Conservation (phyloP, 2,888 invertebrate species). For the Leptopterna dolabrata region DNA sequence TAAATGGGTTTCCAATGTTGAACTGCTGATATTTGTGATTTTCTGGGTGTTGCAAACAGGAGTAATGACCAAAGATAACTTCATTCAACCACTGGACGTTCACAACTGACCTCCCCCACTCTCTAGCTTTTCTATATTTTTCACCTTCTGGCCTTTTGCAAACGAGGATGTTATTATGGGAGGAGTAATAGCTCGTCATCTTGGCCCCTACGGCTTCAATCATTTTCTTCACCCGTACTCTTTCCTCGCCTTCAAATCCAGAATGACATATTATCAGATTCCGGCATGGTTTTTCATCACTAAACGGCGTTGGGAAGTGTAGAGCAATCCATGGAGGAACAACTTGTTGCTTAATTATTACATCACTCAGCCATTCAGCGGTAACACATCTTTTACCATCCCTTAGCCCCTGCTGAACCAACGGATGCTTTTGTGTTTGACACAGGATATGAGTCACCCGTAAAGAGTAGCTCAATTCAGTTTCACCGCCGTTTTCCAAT, state of each 20-base stretch:
- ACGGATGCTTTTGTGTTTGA: slow-evolving; percentile 89
- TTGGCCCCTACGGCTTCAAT: slow-evolving; percentile 87
- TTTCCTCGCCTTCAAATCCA: slow-evolving; percentile 91
- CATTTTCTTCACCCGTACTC: slow-evolving; percentile 84
- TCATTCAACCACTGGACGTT: slow-evolving; percentile 95
- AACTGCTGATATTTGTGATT: slow-evolving; percentile 90
- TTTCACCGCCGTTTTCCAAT: slow-evolving; percentile 85
- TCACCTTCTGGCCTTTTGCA: slow-evolving; percentile 84
- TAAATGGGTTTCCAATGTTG: slow-evolving; percentile 81
- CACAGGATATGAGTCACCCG: slow-evolving; percentile 93
- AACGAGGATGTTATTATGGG: slow-evolving; percentile 80
- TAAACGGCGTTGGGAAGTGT: slow-evolving; percentile 86
- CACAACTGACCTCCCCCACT: slow-evolving; percentile 92
- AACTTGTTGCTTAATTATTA: slow-evolving; percentile 85
- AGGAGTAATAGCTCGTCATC: slow-evolving; percentile 71
- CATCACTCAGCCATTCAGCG: slow-evolving; percentile 91
- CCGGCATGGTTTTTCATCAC: slow-evolving; percentile 75
- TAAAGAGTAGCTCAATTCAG: slow-evolving; percentile 85
- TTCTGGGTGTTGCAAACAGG: slow-evolving; percentile 74
- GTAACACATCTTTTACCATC: slow-evolving; percentile 82
- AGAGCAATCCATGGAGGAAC: slow-evolving; percentile 93
- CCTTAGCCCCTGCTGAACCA: slow-evolving; percentile 82
- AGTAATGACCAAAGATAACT: slow-evolving; percentile 83
- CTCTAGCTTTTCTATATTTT: slow-evolving; percentile 89
- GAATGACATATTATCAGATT: slow-evolving; percentile 81